phyloP scores from a whole-genome alignment of 2,113 vertebrate species.

The Neotoma lepida region DNA sequence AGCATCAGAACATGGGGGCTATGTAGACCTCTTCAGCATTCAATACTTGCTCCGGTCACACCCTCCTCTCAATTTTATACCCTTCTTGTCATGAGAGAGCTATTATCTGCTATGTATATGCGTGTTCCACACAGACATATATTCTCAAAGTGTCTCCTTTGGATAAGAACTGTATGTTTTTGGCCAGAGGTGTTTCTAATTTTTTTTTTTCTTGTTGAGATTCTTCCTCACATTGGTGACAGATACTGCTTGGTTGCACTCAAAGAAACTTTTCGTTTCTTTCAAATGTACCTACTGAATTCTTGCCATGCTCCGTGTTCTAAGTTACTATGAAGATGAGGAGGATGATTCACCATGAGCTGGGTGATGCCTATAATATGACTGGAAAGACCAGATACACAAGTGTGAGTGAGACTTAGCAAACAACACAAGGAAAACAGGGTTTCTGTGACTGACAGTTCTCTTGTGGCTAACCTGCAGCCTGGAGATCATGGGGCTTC shows the following conservation, averaged over 20 bases:
- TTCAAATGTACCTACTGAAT: not conserved
- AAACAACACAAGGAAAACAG: not conserved
- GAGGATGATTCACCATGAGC: not conserved
- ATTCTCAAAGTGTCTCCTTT: not conserved
- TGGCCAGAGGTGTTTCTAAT: too few species aligned
- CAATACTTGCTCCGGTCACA: not conserved
- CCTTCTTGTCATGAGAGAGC: not conserved
- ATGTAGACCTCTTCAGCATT: not conserved
- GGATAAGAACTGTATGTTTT: not conserved
- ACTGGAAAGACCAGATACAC: not conserved
- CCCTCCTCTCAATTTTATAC: not conserved
- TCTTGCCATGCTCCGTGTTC: not conserved
- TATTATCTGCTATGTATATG: not conserved
- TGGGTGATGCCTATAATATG: not conserved
- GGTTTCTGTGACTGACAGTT: not conserved
- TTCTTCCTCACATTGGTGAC: not conserved
- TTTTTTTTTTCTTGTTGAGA: not conserved
- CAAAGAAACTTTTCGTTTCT: not conserved
- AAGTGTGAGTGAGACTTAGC: accelerated
- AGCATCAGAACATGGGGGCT: accelerated
- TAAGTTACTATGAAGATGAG: not conserved
- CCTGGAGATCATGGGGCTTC: accelerated
- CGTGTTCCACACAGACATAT: not conserved
- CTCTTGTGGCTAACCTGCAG: not conserved
- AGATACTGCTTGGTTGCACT: not conserved